A percentile compares a stretch with the other conserved stretches of the same genome.
phyloP scores from a whole-genome alignment of 2,888 invertebrate species.

The Adineta ricciae region DNA sequence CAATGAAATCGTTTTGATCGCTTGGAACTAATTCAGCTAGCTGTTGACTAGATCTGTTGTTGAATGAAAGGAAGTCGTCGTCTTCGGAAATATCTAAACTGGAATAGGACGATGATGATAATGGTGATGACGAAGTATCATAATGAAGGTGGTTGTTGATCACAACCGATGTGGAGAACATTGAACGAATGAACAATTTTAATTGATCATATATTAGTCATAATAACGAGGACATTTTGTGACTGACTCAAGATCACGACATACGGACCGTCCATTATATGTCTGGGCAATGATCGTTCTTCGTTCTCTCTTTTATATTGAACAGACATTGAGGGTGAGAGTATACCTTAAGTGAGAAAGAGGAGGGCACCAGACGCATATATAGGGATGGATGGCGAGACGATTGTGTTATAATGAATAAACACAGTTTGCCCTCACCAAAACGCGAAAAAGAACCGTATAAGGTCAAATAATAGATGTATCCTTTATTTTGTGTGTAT shows the following conservation, averaged over 20 bases:
- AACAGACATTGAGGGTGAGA: not conserved
- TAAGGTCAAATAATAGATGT: conserved; percentile 3
- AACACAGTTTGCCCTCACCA: not conserved
- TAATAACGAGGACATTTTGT: not conserved
- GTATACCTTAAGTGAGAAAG: not conserved
- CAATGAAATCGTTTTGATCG: not conserved
- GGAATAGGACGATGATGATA: not conserved
- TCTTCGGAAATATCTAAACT: not conserved
- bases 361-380: not conserved
- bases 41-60: not conserved
- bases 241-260: not conserved
- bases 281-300: not conserved
- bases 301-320: not conserved
- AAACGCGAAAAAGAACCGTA: not conserved
- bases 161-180: not conserved
- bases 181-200: not conserved
- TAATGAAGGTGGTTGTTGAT: not conserved
- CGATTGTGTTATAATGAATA: not conserved
- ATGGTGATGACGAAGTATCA: not conserved
- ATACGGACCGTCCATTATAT: not conserved
- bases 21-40: not conserved
- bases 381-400: not conserved
- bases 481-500: not conserved
- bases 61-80: not conserved
- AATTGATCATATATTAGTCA: not conserved